Evolutionary conservation across 2,888 invertebrate genomes (phyloP), one percentile per base, ranked within the genome.

Genomic region (Sialis fuliginosa): DNA sequence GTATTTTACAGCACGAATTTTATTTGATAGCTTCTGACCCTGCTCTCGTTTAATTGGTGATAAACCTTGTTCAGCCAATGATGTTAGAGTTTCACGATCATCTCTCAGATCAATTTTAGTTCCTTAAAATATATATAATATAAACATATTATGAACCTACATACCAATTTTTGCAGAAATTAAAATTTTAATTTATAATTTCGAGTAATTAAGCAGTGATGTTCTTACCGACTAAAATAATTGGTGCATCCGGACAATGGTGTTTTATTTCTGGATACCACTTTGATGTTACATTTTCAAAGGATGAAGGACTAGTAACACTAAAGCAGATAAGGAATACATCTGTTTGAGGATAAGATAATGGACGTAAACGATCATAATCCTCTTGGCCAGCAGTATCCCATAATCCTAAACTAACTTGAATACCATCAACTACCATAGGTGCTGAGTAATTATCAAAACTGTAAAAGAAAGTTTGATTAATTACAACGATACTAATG

Each of bases 211-310:
- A 10, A n/a, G 8, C 13, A 40, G 5, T 8, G 6, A 9, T 45
- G 7, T 34, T 64, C 81, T 71, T 66, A 89, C 96, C 96, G 66
- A 97, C 95, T 69, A 98, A 78, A 65, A 98, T 89, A 67, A 98
- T 92, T 51, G 97, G 97, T 54, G 96, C 95, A 72, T 97, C 96
- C 52, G 97, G 96, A 74, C 97, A 98, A 67, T 98, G 97, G 69
- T 98, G 97, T 70, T 96, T 93, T 59, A 98, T 95, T 78, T 98
- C 98, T 54, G 97, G 97, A 70, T 93, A 93, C 98, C 97, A 98
- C 73, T 98, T 98, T 55, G 93, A 93, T 61, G 91, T 91, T 53
- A 98, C 95, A 77, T 97, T 98, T 74, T 97, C 97, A 73, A 95
- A 97, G 44, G 97, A 97, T 46, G 96, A 95, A 52, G 97, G 97